Evolutionary conservation across 1,140 invertebrate species (phyloP).

Genomic region (Himalopsyche phryganea): DNA sequence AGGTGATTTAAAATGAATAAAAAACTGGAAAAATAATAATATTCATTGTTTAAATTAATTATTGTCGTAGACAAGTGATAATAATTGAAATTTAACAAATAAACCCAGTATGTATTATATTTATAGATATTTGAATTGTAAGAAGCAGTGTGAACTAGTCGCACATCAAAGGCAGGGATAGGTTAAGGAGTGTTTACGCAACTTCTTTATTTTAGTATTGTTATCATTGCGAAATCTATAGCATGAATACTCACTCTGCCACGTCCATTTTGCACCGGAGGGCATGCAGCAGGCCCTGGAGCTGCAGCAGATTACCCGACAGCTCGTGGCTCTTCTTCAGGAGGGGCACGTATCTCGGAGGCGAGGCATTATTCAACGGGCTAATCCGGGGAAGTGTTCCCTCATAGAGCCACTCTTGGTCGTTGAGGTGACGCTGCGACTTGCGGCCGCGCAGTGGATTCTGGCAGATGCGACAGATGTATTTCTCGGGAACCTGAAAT

Average conservation of each 20-base stretch:
- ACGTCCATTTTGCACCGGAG: conserved; percentile 73
- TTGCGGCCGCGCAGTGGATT: conserved; percentile 69
- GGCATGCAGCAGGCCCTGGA: conserved; percentile 67
- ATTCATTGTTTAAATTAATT: too few relatives aligned
- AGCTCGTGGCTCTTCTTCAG: conserved; percentile 70
- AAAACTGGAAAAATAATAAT: too few relatives aligned
- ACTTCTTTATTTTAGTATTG: too few relatives aligned
- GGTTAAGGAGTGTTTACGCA: too few relatives aligned
- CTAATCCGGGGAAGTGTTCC: conserved; percentile 67
- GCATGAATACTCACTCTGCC: conserved; percentile 64
- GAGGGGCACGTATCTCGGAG: conserved; percentile 46
- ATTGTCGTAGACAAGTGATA: too few relatives aligned
- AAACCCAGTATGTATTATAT: too few relatives aligned
- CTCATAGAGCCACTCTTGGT: conserved; percentile 84
- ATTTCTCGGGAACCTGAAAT: conserved; percentile 79
- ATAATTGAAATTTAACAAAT: too few relatives aligned
- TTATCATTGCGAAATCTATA: too few relatives aligned
- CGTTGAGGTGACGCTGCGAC: conserved; percentile 72
- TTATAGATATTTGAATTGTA: too few relatives aligned
- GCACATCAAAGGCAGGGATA: too few relatives aligned
- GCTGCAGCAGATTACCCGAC: conserved; percentile 63
- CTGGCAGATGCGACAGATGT: conserved; percentile 83
- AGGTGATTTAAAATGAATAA: too few relatives aligned
- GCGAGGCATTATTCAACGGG: conserved; percentile 40
- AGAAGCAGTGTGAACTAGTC: too few relatives aligned